These are phyloP conservation scores for Myotis davidii DNA, from an alignment of 2,113 vertebrate genomes.

Conservation along the genomic window DNA sequence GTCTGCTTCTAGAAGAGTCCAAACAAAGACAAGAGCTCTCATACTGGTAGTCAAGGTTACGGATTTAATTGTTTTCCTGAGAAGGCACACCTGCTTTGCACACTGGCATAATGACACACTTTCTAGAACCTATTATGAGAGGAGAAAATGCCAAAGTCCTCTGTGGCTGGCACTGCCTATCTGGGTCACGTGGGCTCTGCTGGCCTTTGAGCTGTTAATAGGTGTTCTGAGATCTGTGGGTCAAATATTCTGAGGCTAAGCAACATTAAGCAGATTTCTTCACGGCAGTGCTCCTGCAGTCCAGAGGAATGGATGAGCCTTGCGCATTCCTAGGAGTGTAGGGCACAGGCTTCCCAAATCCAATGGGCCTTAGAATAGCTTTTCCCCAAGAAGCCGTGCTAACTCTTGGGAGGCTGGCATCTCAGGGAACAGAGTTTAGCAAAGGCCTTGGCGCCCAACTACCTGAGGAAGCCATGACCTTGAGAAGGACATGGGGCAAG, in stretches of 20 bases:
- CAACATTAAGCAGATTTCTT: slow-evolving; percentile 46
- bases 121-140: background rate
- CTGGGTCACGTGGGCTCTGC: background rate
- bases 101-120: background rate
- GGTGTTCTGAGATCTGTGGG: background rate
- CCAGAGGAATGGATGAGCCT: background rate
- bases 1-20: background rate
- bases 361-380: background rate
- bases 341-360: background rate
- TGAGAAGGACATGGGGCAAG: background rate
- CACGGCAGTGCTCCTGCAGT: background rate
- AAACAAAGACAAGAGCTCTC: background rate
- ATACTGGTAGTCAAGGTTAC: background rate
- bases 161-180: background rate
- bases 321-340: background rate
- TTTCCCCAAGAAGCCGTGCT: background rate
- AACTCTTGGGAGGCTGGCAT: background rate
- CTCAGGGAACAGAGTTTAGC: background rate
- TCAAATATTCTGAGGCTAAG: slow-evolving; percentile 29
- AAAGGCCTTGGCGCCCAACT: background rate
- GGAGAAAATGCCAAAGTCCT: background rate
- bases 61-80: slow-evolving; percentile 30
- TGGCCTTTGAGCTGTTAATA: slow-evolving; percentile 24
- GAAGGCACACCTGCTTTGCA: slow-evolving; percentile 14
- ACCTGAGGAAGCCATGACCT: background rate